A percentile compares a stretch with the other conserved stretches of the same genome.
These are phyloP conservation scores for Agrochola litura DNA, from an alignment of 2,888 invertebrate species.

Conservation along the genomic window DNA sequence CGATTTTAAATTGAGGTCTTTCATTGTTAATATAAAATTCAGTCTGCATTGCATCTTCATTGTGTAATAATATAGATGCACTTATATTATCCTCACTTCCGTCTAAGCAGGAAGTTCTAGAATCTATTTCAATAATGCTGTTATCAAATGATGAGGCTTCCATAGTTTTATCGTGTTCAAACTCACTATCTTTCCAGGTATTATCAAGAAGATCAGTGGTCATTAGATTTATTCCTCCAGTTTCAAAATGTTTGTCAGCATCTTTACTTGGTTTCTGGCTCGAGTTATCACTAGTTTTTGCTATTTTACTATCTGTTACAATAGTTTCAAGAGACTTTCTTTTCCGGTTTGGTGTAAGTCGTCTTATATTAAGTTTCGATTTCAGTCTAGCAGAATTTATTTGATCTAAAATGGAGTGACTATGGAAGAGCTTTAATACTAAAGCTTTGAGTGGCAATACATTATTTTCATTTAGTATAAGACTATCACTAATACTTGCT, in stretches of 20 bases:
- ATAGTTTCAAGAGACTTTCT: slow-evolving; percentile 46
- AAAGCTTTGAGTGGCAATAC: slow-evolving; percentile 50
- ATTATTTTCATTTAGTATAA: slow-evolving; percentile 10
- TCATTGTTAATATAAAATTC: slow-evolving; percentile 52
- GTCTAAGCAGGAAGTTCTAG: slow-evolving; percentile 15
- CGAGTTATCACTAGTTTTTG: slow-evolving; percentile 15
- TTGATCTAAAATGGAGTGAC: slow-evolving; percentile 22
- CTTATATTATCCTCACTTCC: slow-evolving; percentile 27
- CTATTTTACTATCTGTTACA: slow-evolving; percentile 36
- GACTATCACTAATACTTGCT: slow-evolving; percentile 7
- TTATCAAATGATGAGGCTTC: slow-evolving; percentile 15
- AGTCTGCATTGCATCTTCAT: slow-evolving; percentile 34
- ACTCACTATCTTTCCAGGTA: neutral
- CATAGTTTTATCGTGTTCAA: neutral
- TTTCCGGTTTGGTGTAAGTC: slow-evolving; percentile 25
- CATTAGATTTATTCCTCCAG: neutral
- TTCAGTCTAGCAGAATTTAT: slow-evolving; percentile 20
- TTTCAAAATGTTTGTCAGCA: neutral
- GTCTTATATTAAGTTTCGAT: slow-evolving; percentile 29
- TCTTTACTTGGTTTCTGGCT: neutral
- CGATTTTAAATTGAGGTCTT: slow-evolving; percentile 20
- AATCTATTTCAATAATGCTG: slow-evolving; percentile 31
- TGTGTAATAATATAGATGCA: slow-evolving; percentile 31
- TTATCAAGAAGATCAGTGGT: neutral
- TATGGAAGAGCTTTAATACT: slow-evolving; percentile 60